A percentile compares a stretch with the other conserved stretches of the same genome.
These are phyloP conservation scores for Bombus sibiricus DNA, from an alignment of 1,140 invertebrate genomes.

Conservation along the genomic window DNA sequence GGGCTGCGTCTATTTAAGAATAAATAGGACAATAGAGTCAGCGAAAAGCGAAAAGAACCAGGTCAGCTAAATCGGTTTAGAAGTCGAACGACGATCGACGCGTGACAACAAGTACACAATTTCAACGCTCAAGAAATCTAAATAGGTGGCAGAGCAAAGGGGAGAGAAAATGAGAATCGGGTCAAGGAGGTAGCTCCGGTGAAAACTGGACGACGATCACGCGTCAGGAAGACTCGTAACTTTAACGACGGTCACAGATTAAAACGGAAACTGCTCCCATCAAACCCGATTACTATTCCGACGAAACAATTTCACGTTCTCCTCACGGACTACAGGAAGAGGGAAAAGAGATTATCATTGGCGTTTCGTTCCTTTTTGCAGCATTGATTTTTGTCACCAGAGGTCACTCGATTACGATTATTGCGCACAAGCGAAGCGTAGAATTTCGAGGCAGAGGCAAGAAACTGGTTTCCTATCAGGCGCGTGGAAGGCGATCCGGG, in stretches of 20 bases:
- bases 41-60: not conserved
- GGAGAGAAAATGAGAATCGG: not conserved
- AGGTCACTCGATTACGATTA: not conserved
- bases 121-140: constrained; percentile 8
- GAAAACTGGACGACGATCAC: constrained; percentile 7
- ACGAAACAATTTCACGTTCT: not conserved
- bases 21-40: not conserved
- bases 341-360: not conserved
- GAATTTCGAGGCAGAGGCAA: not conserved
- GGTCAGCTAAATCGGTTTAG: not conserved
- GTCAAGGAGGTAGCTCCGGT: constrained; percentile 3
- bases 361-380: not conserved
- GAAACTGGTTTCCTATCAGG: not conserved
- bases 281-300: not conserved
- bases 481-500: not conserved
- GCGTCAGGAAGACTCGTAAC: constrained; percentile 7
- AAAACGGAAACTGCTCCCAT: constrained; percentile 17
- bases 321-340: not conserved
- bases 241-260: constrained; percentile 31
- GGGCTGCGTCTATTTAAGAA: not conserved
- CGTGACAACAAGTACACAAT: not conserved
- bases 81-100: constrained; percentile 16
- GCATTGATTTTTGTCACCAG: not conserved
- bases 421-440: not conserved
- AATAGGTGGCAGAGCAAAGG: not conserved